phyloP scores from a whole-genome alignment of 2,113 vertebrate species.

The Pseudorhombus dupliciocellatus region DNA sequence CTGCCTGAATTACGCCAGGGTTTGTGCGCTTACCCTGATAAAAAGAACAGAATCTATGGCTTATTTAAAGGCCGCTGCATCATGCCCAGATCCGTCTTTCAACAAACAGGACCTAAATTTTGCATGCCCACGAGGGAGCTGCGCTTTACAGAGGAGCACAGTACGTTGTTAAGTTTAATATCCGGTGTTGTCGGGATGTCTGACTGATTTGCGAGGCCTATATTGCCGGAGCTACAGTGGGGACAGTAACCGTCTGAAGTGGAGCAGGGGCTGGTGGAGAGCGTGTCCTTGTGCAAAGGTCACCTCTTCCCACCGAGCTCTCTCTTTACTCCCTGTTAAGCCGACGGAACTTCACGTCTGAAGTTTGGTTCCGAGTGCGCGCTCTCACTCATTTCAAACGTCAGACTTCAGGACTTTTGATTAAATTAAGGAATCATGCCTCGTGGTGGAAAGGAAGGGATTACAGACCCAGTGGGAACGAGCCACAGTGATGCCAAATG shows the following conservation, averaged over 20 bases:
- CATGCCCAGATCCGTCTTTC: conserved; percentile 37
- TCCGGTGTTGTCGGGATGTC: conserved; percentile 22
- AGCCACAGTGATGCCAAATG: conserved; percentile 35
- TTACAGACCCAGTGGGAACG: conserved; percentile 36
- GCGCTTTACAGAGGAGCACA: conserved; percentile 18
- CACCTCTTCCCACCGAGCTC: conserved; percentile 18
- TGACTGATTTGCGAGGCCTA: conserved; percentile 21
- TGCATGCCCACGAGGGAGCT: conserved; percentile 42
- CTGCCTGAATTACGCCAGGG: conserved; percentile 65
- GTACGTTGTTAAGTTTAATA: conserved; percentile 34
- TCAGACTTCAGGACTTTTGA: conserved; percentile 26
- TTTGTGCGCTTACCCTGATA: conserved; percentile 59
- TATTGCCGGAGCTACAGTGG: not conserved
- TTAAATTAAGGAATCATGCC: conserved; percentile 4
- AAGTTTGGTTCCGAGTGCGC: not conserved
- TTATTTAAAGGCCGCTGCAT: conserved; percentile 65
- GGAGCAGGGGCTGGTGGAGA: conserved; percentile 7
- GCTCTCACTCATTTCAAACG: conserved; percentile 17
- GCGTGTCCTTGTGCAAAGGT: conserved; percentile 49
- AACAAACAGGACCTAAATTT: conserved; percentile 59
- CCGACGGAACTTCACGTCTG: conserved; percentile 12
- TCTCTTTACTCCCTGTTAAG: conserved; percentile 24
- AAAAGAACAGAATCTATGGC: conserved; percentile 56
- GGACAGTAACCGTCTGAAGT: not conserved
- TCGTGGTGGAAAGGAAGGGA: conserved; percentile 19